Base-by-base conservation (phyloP, 2,888 invertebrate genomes). In the Smittia sp. region DNA sequence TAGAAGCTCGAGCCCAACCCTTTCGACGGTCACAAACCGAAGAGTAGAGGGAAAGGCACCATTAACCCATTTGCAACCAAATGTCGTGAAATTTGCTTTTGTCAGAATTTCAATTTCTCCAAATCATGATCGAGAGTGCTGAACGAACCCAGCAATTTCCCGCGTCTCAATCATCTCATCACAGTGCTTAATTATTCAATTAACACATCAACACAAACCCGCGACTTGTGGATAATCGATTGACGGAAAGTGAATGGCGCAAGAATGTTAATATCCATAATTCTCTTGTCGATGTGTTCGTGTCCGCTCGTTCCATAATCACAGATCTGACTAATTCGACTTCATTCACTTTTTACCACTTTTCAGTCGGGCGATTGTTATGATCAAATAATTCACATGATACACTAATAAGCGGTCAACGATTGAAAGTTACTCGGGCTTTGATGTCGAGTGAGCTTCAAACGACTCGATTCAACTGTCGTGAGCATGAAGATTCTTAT, bases 301-400 rank as follows among this genome's bases (percentile, higher is more conserved):
- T 32, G 2, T 7, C 11, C 4, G 11, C 4, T 46, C 2, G n/a
- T 68, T 46, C 46, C 68, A 24, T 68, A 41, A 41, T 68, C 27
- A 68, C 11, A 68, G 68, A 68, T 68, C 68, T 41, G 41, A 41
- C 68, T 68, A 68, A 68, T 68, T 68, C 32, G 24, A 46, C 9
- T 25, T 25, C 9, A 22, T 68, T 46, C 41, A 32, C 13, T 65
- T 15, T 22, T 41, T 63, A 25, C 32, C 39, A 38, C 32, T 9
- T 27, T 62, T 1, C n/a, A n/a, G n/a, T 6, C 32, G 38, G 22
- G 66, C 25, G 18, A 66, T 66, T 66, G 66, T 66, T 66, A 15
- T 66, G 66, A 46, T 68, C 68, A 68, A 39, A 41, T 27, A 46
- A 7, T n/a, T n/a, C n/a, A 46, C 18, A 69, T 69, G 69, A 69